Percentiles rank a stretch among this genome's conserved stretches.
Evolutionary conservation across 1,140 invertebrate genomes (phyloP).

Genomic region (Hetaerina americana): DNA sequence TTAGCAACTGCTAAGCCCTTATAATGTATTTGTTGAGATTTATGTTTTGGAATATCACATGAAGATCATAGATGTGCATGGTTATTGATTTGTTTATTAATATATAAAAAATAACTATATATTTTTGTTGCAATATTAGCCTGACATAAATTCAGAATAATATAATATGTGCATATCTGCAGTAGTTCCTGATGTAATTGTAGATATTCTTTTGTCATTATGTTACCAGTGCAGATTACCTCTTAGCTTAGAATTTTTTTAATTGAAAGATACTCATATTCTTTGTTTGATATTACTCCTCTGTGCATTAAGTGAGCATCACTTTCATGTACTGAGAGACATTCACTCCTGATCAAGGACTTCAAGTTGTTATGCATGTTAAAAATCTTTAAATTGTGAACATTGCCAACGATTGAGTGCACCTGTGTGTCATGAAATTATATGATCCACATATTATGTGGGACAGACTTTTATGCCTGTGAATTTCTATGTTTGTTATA

Average conservation of each 20-base stretch:
- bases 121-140: too few species aligned
- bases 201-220: not conserved
- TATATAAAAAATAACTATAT: too few species aligned
- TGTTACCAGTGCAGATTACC: not conserved
- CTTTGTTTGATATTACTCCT: not conserved
- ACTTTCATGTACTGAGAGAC: not conserved
- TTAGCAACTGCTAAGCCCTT: too few species aligned
- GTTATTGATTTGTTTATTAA: too few species aligned
- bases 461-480: not conserved
- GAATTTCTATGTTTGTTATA: constrained; percentile 1
- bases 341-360: not conserved
- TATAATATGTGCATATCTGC: too few species aligned
- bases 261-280: not conserved
- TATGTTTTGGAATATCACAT: too few species aligned
- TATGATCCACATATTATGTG: not conserved
- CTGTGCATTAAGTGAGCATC: not conserved
- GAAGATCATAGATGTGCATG: too few species aligned
- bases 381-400: not conserved
- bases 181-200: too few species aligned
- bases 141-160: too few species aligned
- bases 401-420: not conserved
- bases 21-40: too few species aligned
- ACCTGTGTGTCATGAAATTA: not conserved
- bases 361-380: not conserved
- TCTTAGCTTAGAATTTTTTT: not conserved